Evolutionary conservation across 2,113 vertebrate species (phyloP).

Genomic region (Xenopus tropicalis): DNA sequence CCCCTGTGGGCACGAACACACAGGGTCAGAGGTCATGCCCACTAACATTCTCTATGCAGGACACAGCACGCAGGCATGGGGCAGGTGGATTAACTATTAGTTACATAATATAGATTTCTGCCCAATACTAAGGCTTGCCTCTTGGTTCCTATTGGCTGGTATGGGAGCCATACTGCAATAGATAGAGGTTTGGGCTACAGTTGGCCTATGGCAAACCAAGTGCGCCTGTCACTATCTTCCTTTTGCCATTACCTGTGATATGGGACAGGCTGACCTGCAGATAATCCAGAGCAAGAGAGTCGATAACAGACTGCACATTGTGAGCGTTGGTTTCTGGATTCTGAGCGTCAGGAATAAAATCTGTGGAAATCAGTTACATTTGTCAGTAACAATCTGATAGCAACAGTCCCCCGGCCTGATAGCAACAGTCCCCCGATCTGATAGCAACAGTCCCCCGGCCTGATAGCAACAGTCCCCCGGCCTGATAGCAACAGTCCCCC

Average conservation of each 20-base stretch:
- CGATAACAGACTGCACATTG: slow-evolving; percentile 90
- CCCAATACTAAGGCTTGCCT: no score
- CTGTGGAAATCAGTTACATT: slow-evolving; percentile 53
- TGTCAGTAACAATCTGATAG: not conserved
- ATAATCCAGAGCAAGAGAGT: slow-evolving; percentile 94
- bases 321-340: slow-evolving; percentile 87
- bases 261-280: slow-evolving; percentile 96
- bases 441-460: no score
- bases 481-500: no score
- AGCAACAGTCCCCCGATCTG: no score
- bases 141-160: no score
- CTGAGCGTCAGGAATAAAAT: slow-evolving; percentile 73
- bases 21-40: not conserved
- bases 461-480: not conserved
- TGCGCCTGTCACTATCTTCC: no score
- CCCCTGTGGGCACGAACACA: slow-evolving; percentile 68
- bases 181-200: no score
- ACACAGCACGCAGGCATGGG: no score
- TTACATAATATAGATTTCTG: no score
- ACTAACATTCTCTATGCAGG: not conserved
- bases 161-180: no score
- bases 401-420: not conserved
- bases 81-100: no score
- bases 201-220: no score
- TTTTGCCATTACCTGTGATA: slow-evolving; percentile 76